Base-by-base conservation (phyloP, 2,797 vertebrate species). In the Leptodactylus fallax region DNA sequence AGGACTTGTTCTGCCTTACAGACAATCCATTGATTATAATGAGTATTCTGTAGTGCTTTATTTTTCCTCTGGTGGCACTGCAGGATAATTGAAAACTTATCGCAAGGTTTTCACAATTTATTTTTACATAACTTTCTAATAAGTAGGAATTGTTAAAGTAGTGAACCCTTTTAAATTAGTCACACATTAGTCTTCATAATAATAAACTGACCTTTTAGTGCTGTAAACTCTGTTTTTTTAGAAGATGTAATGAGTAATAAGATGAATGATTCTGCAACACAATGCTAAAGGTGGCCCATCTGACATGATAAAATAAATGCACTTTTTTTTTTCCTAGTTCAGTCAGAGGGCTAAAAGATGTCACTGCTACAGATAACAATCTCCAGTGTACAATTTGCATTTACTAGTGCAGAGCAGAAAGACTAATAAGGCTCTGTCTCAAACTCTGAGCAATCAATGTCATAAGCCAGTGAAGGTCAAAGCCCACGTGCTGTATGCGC, bases 401-500 rank as follows among this genome's bases (percentile, higher is more conserved):
- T 56, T 19, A 60, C 63, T 81, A 81, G 21, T 79, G 63, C 63
- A 87, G 72, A 80, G 27, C 17, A 72, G 56, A 87, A 81, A 81
- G 85, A 56, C 61, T 87, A 80, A 72, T 79, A 78, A 53, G 60
- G 49, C 23, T 78, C 17, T 63, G 51, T 58, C 65, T 61, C 55
- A 49, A 61, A 72, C 51, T 47, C 27, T 27, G 36, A 86, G 65
- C 53, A 80, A 80, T 86, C 77, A 81, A 61, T 71, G 53, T 71
- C 78, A 72, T 51, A 81, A 65, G 51, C 53, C 53, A 71, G 23
- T 79, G 76, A 86, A 79, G 85, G 85, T 79, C 77, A 79, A 58
- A n/a, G 76, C 61, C 47, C 77, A 67, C 21, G 27, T 69, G 61
- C 72, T 23, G 76, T 23, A 79, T 19, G 55, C 47, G 67, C 60